Evolutionary conservation across 64 coral and sea anemone genomes (phyloP).

Genomic region (Montipora foliosa): DNA sequence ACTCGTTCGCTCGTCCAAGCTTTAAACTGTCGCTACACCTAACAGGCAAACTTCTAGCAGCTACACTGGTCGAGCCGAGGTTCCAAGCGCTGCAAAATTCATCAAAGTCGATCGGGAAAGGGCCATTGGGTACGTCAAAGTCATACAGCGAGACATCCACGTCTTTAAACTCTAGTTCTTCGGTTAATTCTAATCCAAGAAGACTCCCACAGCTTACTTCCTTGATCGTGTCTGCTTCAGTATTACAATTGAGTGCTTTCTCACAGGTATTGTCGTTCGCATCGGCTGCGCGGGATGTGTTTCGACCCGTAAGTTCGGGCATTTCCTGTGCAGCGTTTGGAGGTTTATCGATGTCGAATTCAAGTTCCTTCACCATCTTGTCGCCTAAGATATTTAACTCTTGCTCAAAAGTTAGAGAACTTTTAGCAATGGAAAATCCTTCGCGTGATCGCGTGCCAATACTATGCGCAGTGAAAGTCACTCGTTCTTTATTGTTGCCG

Average conservation of each 20-base stretch:
- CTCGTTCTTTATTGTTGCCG: slow-evolving; percentile 1
- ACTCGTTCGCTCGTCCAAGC: slow-evolving; percentile 67
- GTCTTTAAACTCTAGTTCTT: slow-evolving; percentile 94
- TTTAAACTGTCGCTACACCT: slow-evolving; percentile 90
- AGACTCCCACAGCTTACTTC: slow-evolving; percentile 86
- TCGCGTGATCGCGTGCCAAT: slow-evolving; percentile 72
- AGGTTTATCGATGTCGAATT: slow-evolving; percentile 61
- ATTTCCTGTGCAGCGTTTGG: slow-evolving; percentile 31
- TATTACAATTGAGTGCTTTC: not conserved
- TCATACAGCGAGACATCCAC: slow-evolving; percentile 98
- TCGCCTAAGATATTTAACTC: slow-evolving; percentile 83
- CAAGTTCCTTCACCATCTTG: slow-evolving; percentile 82
- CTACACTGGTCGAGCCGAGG: slow-evolving; percentile 50
- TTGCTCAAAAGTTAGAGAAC: slow-evolving; percentile 75
- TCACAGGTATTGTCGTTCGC: slow-evolving; percentile 66
- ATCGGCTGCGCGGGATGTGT: slow-evolving; percentile 17
- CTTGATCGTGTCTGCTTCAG: slow-evolving; percentile 59
- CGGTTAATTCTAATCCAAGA: slow-evolving; percentile 79
- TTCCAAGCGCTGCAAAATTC: slow-evolving; percentile 82
- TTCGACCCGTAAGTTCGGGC: not conserved
- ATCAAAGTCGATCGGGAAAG: slow-evolving; percentile 75
- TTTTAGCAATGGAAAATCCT: slow-evolving; percentile 38
- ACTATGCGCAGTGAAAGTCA: slow-evolving; percentile 12
- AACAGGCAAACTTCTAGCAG: slow-evolving; percentile 20
- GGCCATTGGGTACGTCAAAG: slow-evolving; percentile 76